Evolutionary conservation across 2,797 vertebrate species (phyloP), one percentile per base, ranked within the genome.

Genomic region (Epinephelus awoara): DNA sequence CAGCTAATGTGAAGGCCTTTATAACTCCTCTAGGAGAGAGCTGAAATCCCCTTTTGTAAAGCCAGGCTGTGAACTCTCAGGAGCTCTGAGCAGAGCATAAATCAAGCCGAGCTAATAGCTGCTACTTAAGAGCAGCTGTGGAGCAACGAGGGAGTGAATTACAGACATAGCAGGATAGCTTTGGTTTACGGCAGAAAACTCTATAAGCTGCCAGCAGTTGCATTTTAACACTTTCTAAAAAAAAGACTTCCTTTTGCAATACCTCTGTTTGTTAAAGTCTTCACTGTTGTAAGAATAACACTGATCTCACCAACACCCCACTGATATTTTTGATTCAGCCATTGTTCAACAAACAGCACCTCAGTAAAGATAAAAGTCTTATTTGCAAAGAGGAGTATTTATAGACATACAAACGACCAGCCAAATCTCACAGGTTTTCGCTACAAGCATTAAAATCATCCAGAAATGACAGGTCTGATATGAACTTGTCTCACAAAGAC

Each of bases 41-140:
- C 73, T 75, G 67, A 91, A 88, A 90, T 85, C 85, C 83, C 81
- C 69, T 69, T 85, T 84, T 80, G 80, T 82, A 79, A 76, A 85
- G 69, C 79, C 59, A 29, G 77, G 62, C 80, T 79, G n/a, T 70
- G 88, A 79, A 88, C 80, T 79, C 87, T 82, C 68, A 51, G 64
- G 79, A 80, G 80, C 84, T 71, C 71, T 42, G 84, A 89, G 82
- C 69, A 19, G 55, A 62, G 74, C 62, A 85, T 90, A 91, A 94
- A 91, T 93, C 91, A 93, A 75, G 72, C 75, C 25, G 1, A 75
- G 85, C 83, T 90, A 91, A 92, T 90, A 90, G 82, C 87, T 80
- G 86, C 84, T 83, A 85, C 83, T 89, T 83, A 89, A 80, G 67
- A 85, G 85, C 88, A 89, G 85, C 83, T 84, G 85, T 62, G 71